A percentile compares a stretch with the other conserved stretches of the same genome.
phyloP scores from a whole-genome alignment of 2,888 invertebrate genomes.

The Ormyrus nitidulus region DNA sequence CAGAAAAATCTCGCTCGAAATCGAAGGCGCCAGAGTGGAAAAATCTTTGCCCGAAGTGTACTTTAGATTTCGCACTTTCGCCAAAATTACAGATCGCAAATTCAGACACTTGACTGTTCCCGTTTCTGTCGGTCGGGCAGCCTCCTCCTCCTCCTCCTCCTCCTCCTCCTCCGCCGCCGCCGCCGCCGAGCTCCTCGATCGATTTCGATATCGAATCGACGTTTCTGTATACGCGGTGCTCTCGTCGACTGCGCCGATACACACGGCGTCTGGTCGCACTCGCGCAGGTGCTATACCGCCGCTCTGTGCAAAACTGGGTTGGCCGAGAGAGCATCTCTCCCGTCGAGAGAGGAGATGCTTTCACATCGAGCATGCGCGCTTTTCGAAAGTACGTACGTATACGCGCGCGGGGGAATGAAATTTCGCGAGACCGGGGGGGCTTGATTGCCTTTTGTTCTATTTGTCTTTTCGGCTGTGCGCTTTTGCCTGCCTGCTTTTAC shows the following conservation, averaged over 20 bases:
- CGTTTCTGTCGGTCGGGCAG: not conserved
- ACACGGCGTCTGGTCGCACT: not conserved
- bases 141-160: not conserved
- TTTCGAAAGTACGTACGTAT: not conserved
- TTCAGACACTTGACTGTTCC: not conserved
- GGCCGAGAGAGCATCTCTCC: not conserved
- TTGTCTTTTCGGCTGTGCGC: not conserved
- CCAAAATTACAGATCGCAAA: not conserved
- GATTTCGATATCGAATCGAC: not conserved
- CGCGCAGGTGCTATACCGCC: not conserved
- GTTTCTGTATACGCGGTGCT: not conserved
- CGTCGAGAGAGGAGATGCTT: not conserved
- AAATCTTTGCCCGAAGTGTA: not conserved
- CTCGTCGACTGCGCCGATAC: not conserved
- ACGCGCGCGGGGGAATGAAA: not conserved
- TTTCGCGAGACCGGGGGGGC: not conserved
- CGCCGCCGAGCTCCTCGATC: not conserved
- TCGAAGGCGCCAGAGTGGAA: not conserved
- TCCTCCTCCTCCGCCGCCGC: not conserved
- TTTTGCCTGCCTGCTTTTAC: too few relatives aligned
- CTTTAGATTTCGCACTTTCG: slow-evolving; percentile 37
- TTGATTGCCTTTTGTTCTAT: not conserved
- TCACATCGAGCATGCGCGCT: not conserved
- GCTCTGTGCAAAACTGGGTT: not conserved
- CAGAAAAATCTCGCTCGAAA: too few relatives aligned